Conservation (phyloP, 2,888 invertebrate species). For the Cantharis rufa region DNA sequence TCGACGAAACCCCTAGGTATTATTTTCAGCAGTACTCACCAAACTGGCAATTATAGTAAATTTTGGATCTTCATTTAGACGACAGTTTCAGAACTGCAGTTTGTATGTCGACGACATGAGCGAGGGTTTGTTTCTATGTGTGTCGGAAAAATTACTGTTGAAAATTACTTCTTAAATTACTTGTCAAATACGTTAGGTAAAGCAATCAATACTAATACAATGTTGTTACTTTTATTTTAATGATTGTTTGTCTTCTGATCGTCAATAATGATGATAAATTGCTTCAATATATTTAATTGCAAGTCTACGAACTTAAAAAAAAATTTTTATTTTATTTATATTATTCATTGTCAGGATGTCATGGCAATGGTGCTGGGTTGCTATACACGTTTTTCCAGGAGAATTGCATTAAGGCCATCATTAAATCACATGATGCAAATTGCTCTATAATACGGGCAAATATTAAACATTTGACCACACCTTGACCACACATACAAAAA, state of each 20-base stretch:
- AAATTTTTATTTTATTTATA: too few relatives aligned
- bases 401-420: neutral
- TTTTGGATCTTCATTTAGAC: neutral
- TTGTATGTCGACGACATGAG: neutral
- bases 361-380: neutral
- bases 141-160: slow-evolving; percentile 27
- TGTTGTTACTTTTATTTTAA: neutral
- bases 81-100: neutral
- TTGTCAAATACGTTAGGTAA: neutral
- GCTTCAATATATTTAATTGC: neutral
- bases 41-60: neutral
- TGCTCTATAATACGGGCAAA: neutral
- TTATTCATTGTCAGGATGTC: neutral
- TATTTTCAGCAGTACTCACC: slow-evolving; percentile 16
- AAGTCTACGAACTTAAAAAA: neutral
- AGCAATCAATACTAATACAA: neutral
- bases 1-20: slow-evolving; percentile 31
- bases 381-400: neutral
- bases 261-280: neutral
- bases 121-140: slow-evolving; percentile 19
- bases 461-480: neutral
- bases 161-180: slow-evolving; percentile 26
- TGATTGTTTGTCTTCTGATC: neutral
- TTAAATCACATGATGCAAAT: neutral
- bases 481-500: neutral